Percentiles rank a stretch among this genome's conserved stretches.
These are phyloP conservation scores for Excalfactoria chinensis DNA, from an alignment of 2,113 vertebrate genomes.

Conservation along the genomic window DNA sequence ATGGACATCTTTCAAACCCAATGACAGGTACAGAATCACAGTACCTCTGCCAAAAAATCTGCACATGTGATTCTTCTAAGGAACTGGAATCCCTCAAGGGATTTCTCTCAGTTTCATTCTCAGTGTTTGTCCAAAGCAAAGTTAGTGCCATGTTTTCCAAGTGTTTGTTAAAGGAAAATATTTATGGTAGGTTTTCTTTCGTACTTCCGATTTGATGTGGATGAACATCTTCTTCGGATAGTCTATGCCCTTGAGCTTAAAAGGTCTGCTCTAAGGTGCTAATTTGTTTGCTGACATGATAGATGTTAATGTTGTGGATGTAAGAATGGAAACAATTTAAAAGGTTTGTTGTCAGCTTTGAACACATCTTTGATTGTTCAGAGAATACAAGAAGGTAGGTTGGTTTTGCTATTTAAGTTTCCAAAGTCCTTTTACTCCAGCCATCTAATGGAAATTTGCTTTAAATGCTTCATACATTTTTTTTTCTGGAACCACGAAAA, in stretches of 20 bases:
- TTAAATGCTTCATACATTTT: not conserved
- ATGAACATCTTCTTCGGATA: not conserved
- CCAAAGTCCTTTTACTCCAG: not conserved
- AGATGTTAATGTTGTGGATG: not conserved
- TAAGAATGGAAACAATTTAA: not conserved
- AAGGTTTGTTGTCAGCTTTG: not conserved
- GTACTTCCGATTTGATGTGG: not conserved
- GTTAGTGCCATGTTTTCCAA: not conserved
- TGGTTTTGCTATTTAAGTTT: not conserved
- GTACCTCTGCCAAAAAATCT: not conserved
- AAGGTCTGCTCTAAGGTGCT: not conserved
- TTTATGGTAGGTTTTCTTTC: not conserved
- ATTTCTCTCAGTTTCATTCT: not conserved
- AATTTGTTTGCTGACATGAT: not conserved
- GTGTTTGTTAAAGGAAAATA: not conserved
- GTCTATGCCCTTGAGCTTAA: not conserved
- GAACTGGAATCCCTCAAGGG: not conserved
- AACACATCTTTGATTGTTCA: conserved; percentile 11
- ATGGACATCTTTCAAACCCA: not conserved
- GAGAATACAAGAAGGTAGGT: not conserved
- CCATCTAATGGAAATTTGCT: not conserved
- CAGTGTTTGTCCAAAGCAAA: not conserved
- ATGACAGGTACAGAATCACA: not conserved
- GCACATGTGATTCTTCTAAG: not conserved
- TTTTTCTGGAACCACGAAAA: not conserved